phyloP scores from a whole-genome alignment of 2,888 invertebrate genomes.

The Apodemia mormo region DNA sequence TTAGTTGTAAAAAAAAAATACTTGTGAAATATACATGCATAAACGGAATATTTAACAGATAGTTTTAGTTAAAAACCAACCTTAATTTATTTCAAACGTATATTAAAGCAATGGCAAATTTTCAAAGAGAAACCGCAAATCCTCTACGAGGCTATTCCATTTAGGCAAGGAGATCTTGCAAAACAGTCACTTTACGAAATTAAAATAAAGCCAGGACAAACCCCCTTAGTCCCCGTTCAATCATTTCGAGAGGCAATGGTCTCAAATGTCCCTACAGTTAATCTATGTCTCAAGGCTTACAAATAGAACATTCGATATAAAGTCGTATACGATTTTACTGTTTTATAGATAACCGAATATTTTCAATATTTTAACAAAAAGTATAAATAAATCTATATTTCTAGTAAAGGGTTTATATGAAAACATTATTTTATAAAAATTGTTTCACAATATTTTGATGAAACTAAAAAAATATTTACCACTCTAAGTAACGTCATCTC shows the following conservation, averaged over 20 bases:
- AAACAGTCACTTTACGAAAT: constrained; percentile 78
- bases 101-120: background rate
- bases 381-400: too few species aligned
- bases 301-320: constrained; percentile 49
- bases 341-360: background rate
- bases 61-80: background rate
- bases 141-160: constrained; percentile 49
- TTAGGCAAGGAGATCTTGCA: constrained; percentile 65
- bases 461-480: too few species aligned
- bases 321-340: constrained; percentile 38
- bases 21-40: background rate
- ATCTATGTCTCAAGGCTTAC: constrained; percentile 52
- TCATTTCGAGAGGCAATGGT: constrained; percentile 73
- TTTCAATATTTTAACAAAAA: too few species aligned
- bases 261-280: constrained; percentile 66
- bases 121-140: constrained; percentile 40
- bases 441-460: too few species aligned
- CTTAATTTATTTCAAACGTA: background rate
- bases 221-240: constrained; percentile 77
- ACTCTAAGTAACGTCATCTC: too few species aligned
- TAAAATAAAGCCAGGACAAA: constrained; percentile 74
- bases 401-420: too few species aligned
- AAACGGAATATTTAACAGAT: background rate
- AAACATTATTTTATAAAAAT: too few species aligned
- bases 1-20: too few species aligned